Percentiles rank a stretch among this genome's conserved stretches.
Conservation (phyloP, 2,113 vertebrate genomes). For the Catharus fuscescens region DNA sequence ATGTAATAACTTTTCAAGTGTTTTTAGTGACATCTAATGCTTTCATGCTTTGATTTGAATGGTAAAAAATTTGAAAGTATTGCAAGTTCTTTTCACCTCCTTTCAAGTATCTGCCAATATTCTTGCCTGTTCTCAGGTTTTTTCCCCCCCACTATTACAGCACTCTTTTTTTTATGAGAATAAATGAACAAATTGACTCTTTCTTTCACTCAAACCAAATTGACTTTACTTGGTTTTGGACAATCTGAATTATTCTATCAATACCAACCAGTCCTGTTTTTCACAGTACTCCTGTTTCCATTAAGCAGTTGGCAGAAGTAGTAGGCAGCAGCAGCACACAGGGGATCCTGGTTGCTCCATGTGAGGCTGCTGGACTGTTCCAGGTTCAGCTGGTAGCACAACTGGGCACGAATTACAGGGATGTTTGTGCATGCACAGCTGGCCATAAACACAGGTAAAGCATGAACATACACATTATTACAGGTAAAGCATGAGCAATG, state of each 20-base stretch:
- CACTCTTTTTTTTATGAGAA: background rate
- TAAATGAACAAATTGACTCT: background rate
- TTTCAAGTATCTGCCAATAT: background rate
- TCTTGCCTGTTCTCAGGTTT: background rate
- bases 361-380: background rate
- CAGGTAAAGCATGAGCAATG: background rate
- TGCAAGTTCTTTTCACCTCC: background rate
- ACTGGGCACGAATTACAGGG: background rate
- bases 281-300: background rate
- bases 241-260: background rate
- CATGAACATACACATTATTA: background rate
- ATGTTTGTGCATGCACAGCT: background rate
- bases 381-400: background rate
- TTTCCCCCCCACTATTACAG: background rate
- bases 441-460: background rate
- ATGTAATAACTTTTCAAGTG: background rate
- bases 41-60: background rate
- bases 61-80: background rate
- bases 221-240: background rate
- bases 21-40: background rate
- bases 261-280: background rate
- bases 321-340: background rate
- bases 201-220: background rate
- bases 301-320: background rate
- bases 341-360: fast-evolving